Conservation (phyloP, 2,113 vertebrate species). For the Gorsachius goisagi region DNA sequence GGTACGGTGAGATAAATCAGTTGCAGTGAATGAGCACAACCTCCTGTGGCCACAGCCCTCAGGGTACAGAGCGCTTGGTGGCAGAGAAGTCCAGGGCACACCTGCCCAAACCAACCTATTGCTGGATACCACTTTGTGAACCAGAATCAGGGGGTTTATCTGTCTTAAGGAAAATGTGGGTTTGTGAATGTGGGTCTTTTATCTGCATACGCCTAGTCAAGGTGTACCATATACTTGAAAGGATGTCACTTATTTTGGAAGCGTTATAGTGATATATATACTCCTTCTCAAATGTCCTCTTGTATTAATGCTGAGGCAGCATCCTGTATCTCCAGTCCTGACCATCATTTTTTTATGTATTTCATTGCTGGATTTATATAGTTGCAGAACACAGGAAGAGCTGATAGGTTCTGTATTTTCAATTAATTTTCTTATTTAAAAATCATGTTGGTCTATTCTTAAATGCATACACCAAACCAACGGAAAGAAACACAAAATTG, state of each 20-base stretch:
- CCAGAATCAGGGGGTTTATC: neutral
- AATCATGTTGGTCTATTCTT: neutral
- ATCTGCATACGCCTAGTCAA: neutral
- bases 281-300: neutral
- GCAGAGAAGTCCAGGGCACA: neutral
- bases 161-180: neutral
- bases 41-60: neutral
- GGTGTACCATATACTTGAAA: neutral
- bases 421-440: neutral
- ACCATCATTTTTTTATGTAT: neutral
- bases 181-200: neutral
- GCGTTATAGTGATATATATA: neutral
- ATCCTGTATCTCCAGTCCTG: neutral
- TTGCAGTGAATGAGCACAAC: neutral
- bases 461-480: neutral
- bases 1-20: neutral
- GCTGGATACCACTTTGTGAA: no score
- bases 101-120: neutral
- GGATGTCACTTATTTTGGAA: neutral
- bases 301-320: neutral
- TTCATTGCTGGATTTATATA: neutral
- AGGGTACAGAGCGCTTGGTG: accelerated
- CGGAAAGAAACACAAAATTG: neutral
- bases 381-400: neutral
- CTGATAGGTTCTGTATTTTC: neutral